A percentile compares a stretch with the other conserved stretches of the same genome.
phyloP scores from a whole-genome alignment of 2,888 invertebrate species.

The Ceriagrion tenellum region DNA sequence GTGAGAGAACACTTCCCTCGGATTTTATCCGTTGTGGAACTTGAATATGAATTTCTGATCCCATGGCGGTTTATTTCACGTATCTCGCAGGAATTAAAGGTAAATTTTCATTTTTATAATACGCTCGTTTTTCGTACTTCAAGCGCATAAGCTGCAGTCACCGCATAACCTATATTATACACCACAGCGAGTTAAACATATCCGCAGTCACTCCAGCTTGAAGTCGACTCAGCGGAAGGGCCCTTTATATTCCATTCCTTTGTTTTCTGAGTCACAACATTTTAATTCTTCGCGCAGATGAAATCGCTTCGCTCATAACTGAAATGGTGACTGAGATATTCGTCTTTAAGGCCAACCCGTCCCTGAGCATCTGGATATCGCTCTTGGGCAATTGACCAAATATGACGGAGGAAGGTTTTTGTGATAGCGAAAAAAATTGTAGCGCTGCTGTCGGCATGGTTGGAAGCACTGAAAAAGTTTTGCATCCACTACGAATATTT shows the following conservation, averaged over 20 bases:
- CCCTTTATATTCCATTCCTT: background rate
- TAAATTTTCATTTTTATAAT: background rate
- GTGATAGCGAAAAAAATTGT: too few relatives aligned
- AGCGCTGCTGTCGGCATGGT: too few relatives aligned
- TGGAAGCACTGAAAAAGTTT: too few relatives aligned
- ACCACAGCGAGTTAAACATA: background rate
- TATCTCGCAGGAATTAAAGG: background rate
- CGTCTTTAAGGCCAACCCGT: background rate
- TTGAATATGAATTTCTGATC: background rate
- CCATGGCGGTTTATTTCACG: background rate
- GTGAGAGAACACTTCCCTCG: too few relatives aligned
- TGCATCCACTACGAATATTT: too few relatives aligned
- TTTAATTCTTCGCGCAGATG: background rate
- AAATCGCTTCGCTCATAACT: background rate
- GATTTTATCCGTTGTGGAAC: too few relatives aligned
- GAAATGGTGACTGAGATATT: background rate
- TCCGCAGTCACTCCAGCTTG: background rate
- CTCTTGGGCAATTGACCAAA: background rate
- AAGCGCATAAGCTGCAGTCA: background rate
- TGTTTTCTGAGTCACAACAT: background rate
- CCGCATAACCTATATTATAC: background rate
- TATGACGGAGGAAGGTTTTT: background rate
- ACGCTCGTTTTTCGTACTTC: background rate
- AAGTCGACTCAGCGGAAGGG: background rate
- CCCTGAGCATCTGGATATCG: background rate